Evolutionary conservation across 2,797 vertebrate species (phyloP), one percentile per base, ranked within the genome.

Genomic region (Diceros bicornis): DNA sequence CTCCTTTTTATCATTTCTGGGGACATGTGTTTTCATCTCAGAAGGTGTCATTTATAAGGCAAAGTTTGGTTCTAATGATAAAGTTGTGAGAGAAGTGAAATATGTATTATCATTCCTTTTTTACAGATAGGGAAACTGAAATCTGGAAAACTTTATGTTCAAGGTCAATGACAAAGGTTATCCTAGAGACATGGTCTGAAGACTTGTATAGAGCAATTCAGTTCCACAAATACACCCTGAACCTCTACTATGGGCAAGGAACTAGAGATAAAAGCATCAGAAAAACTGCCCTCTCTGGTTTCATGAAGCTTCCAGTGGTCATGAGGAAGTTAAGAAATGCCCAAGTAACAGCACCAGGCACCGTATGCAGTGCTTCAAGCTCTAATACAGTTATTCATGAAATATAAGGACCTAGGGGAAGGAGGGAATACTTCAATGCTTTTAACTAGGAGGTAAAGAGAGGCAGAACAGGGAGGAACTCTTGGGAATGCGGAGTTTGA

Each of bases 11-110:
- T 74, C 25, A 57, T 78, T 78, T 89, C 50, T 37, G 21, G n/a
- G 55, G 44, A 50, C 11, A 27, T 25, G 6, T 79, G 10, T 71
- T 96, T 95, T 61, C 20, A 72, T 83, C 20, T 66, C 55, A 86
- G 29, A 92, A 68, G 21, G 6, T 66, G 41, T 11, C 18, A 86
- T 50, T 69, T 75, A 66, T 34, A 78, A 82, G 52, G 18, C 23
- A 68, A 96, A 87, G 57, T 95, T 81, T 96, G n/a, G 7, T 84
- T 64, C 78, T 78, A 81, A 59, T 3, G 34, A 92, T 55, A 92
- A 91, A 61, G 37, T 52, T 81, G 12, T 64, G 17, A 91, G 57
- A 34, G 44, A 72, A 64, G 69, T 83, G 41, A 96, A 59, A 62
- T 57, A 34, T 50, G 18, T 47, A 61, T 68, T 78, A 59, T 44